Evolutionary conservation across 2,797 vertebrate species (phyloP), one percentile per base, ranked within the genome.

Genomic region (Oceanodroma leucorhoa): DNA sequence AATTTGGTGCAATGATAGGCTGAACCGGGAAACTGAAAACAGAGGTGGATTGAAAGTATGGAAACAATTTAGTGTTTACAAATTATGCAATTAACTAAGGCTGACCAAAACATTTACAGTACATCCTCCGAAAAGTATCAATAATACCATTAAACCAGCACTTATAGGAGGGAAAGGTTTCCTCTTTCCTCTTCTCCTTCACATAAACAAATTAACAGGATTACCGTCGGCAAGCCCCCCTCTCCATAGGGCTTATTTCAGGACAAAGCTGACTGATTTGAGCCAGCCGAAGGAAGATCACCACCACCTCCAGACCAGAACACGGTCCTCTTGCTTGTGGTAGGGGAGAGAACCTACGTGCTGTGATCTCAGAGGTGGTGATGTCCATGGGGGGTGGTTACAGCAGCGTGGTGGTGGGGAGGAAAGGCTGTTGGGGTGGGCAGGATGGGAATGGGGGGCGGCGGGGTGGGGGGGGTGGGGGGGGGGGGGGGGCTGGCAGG

Each of bases 311-410:
- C 61, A 38, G 5, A 36, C 4, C 51, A 34, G 43, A 36, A 43
- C 16, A 27, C 3, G 2, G 20, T 41, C 43, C 32, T 54, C 46
- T 51, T 7, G 9, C 23, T 30, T 17, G 9, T 3, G 13, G 12
- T 4, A 40, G 9, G 38, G 54, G 10, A 58, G 41, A 54, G 76
- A 71, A 10, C 14, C 46, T 26, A 2, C 4, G 11, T 0, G 10
- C 57, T 24, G 34, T 8, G 16, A 30, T 21, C 27, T 30, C 38
- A 12, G 7, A 18, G 23, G 2, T 5, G 46, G 51, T 15, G 26
- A 0, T 30, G 27, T 21, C 40, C 43, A 1, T 2, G 11, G 12
- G 6, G 9, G 15, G 11, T 8, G 50, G 24, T 17, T 29, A 70
- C 38, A 62, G 53, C 15, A 34, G 54, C 4, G 5, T 0, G 27